These are phyloP conservation scores for Apodemus speciosus DNA, from an alignment of 2,113 vertebrate genomes.

Conservation along the genomic window DNA sequence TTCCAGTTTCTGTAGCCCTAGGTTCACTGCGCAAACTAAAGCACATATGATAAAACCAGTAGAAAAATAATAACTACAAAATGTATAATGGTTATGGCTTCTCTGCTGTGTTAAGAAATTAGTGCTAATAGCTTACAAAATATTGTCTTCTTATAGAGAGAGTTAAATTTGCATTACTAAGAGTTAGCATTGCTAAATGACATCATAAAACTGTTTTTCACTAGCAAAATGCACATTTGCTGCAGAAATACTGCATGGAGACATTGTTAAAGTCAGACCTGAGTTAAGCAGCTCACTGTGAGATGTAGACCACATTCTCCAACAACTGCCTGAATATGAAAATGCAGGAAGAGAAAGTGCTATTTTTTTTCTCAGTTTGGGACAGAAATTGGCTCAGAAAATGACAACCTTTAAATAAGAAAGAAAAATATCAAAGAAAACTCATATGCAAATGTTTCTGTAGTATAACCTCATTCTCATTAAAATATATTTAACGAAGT, in stretches of 20 bases:
- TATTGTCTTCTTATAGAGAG: not conserved
- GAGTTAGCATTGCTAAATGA: not conserved
- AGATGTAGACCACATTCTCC: constrained; percentile 20
- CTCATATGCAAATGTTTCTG: not conserved
- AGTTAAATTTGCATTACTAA: not conserved
- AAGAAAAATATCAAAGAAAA: not conserved
- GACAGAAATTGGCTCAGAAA: constrained; percentile 6
- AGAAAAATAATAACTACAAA: not conserved
- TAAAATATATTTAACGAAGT: not conserved
- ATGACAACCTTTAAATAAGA: not conserved
- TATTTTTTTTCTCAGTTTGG: constrained; percentile 3
- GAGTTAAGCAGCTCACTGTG: not conserved
- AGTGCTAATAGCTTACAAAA: constrained; percentile 10
- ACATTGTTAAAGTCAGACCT: constrained; percentile 41
- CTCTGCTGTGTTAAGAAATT: not conserved
- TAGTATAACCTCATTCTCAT: not conserved
- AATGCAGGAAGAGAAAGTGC: not conserved
- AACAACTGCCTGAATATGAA: not conserved
- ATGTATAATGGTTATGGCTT: not conserved
- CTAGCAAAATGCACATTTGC: not conserved
- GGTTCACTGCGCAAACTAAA: not conserved
- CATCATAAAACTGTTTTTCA: constrained; percentile 32
- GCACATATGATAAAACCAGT: not conserved
- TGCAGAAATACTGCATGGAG: not conserved
- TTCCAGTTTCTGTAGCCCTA: not conserved